Percentiles rank a stretch among this genome's conserved stretches.
Evolutionary conservation across 2,797 vertebrate genomes (phyloP).

Genomic region (Clarias fuscus): DNA sequence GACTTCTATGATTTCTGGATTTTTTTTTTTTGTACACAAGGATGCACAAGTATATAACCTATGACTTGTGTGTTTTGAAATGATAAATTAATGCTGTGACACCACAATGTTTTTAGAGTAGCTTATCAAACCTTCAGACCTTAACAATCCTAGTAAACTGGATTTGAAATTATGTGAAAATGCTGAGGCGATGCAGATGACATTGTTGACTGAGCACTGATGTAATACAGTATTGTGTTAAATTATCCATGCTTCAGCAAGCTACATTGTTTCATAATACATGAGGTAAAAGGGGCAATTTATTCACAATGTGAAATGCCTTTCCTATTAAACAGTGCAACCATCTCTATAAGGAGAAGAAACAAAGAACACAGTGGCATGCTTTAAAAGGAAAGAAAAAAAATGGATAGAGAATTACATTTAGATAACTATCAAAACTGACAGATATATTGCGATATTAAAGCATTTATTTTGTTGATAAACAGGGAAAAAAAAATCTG

Average conservation of each 20-base stretch:
- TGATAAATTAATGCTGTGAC: not conserved
- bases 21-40: not conserved
- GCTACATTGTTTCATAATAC: slow-evolving; percentile 46
- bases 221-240: slow-evolving; percentile 41
- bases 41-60: not conserved
- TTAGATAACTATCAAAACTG: not conserved
- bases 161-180: slow-evolving; percentile 33
- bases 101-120: not conserved
- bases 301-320: slow-evolving; percentile 46
- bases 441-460: not conserved
- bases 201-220: slow-evolving; percentile 47
- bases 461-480: not conserved
- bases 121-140: not conserved
- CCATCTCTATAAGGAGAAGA: slow-evolving; percentile 28
- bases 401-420: not conserved
- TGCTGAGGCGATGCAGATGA: slow-evolving; percentile 35
- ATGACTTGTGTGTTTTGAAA: not conserved
- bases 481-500: not conserved
- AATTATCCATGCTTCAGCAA: slow-evolving; percentile 49
- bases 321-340: slow-evolving; percentile 43
- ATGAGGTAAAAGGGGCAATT: slow-evolving; percentile 49
- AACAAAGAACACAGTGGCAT: not conserved
- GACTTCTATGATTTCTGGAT: not conserved
- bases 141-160: not conserved
- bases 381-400: slow-evolving; percentile 3